These are phyloP conservation scores for Heliconius eleuchia DNA, from an alignment of 1,140 invertebrate genomes.

Conservation along the genomic window DNA sequence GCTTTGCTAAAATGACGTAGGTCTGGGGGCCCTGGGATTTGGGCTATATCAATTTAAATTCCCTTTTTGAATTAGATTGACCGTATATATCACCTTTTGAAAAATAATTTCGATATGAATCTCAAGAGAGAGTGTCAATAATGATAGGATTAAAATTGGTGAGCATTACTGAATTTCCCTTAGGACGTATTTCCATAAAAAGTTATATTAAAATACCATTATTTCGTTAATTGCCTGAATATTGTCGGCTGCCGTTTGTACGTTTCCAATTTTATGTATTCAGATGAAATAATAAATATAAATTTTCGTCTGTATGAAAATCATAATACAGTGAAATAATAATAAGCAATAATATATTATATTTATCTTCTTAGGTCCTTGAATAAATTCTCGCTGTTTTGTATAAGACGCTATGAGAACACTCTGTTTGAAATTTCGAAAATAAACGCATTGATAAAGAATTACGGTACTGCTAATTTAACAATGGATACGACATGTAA, in stretches of 20 bases:
- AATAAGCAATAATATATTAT: too few species aligned
- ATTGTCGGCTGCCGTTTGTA: slow-evolving; percentile 14
- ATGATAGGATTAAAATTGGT: slow-evolving; percentile 45
- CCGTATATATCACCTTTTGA: background rate
- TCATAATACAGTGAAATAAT: too few species aligned
- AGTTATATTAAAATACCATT: slow-evolving; percentile 39
- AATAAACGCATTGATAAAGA: too few species aligned
- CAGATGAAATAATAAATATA: slow-evolving; percentile 2
- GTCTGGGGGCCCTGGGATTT: too few species aligned
- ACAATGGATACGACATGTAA: too few species aligned
- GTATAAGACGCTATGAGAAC: too few species aligned
- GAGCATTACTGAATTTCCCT: slow-evolving; percentile 42
- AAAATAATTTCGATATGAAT: slow-evolving; percentile 31
- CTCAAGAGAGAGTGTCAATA: slow-evolving; percentile 50
- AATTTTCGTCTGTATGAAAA: background rate
- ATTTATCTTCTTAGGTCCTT: too few species aligned
- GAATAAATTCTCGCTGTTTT: too few species aligned
- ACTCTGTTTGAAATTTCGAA: too few species aligned
- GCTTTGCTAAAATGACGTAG: too few species aligned
- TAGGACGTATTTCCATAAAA: slow-evolving; percentile 42
- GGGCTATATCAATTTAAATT: too few species aligned
- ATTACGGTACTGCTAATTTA: too few species aligned
- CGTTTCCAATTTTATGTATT: slow-evolving; percentile 20
- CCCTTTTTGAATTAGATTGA: background rate
- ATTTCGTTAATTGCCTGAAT: slow-evolving; percentile 28